Percentiles rank a stretch among this genome's conserved stretches.
phyloP scores from a whole-genome alignment of 2,888 invertebrate genomes.

The Plusia festucae region DNA sequence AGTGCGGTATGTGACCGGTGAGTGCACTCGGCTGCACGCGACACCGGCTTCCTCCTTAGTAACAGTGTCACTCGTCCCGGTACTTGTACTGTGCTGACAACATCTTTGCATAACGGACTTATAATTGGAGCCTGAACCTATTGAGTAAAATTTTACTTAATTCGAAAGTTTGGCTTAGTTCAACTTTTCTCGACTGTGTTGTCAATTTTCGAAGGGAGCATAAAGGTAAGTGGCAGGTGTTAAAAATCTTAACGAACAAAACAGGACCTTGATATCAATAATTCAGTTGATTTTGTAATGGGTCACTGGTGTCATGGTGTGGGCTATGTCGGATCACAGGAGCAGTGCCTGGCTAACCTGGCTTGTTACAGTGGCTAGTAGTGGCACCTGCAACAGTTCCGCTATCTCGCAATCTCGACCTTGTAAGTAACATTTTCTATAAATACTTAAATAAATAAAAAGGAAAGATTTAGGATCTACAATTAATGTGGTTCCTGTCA shows the following conservation, averaged over 20 bases:
- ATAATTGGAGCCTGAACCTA: background rate
- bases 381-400: background rate
- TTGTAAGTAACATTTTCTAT: too few species aligned
- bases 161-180: background rate
- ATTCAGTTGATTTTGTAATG: background rate
- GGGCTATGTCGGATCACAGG: background rate
- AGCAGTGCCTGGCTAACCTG: background rate
- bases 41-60: background rate
- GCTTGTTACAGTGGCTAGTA: conserved; percentile 5
- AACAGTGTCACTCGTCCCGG: background rate
- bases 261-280: background rate
- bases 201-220: background rate
- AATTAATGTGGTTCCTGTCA: too few species aligned
- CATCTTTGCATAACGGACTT: background rate
- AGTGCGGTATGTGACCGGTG: conserved; percentile 6
- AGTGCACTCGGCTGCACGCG: background rate
- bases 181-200: background rate
- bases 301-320: background rate
- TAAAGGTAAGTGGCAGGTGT: background rate
- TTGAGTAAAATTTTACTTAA: background rate
- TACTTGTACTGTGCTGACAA: background rate
- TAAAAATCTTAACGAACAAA: background rate
- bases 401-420: conserved; percentile 5
- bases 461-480: too few species aligned
- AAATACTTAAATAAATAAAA: too few species aligned